Evolutionary conservation across 2,888 invertebrate genomes (phyloP).

Genomic region (Omphaloscelis lunosa): DNA sequence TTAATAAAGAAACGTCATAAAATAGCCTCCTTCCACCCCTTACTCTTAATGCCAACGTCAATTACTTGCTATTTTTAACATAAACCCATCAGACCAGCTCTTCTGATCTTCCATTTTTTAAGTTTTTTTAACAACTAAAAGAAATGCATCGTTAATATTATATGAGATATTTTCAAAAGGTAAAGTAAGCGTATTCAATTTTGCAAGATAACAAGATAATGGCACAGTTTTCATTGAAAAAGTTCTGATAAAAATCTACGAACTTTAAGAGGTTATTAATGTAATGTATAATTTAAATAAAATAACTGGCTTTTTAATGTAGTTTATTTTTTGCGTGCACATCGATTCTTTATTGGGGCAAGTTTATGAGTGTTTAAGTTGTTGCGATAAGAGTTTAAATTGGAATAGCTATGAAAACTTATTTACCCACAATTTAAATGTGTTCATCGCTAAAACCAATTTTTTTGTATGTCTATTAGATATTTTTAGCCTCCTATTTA

Average conservation of each 20-base stretch:
- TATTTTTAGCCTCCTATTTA: neutral
- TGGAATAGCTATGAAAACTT: neutral
- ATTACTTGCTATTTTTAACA: constrained; percentile 7
- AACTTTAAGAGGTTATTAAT: constrained; percentile 12
- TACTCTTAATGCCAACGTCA: neutral
- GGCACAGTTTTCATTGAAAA: constrained; percentile 24
- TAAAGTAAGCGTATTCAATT: constrained; percentile 14
- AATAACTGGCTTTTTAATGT: neutral
- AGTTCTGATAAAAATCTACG: constrained; percentile 14
- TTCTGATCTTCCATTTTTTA: constrained; percentile 8
- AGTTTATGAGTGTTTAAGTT: neutral
- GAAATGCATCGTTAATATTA: constrained; percentile 15
- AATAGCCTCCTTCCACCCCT: neutral
- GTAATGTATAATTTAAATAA: constrained; percentile 2
- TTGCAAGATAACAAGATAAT: constrained; percentile 15
- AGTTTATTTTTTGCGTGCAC: neutral
- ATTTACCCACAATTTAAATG: neutral
- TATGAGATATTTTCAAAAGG: neutral
- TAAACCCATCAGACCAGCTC: constrained; percentile 2
- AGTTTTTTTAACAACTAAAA: too few relatives aligned
- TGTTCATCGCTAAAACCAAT: too few relatives aligned
- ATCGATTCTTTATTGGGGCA: neutral
- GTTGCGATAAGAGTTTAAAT: neutral
- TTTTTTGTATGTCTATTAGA: neutral
- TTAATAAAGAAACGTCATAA: neutral